Evolutionary conservation across 2,113 vertebrate species (phyloP).

Genomic region (Atrichornis clamosus): DNA sequence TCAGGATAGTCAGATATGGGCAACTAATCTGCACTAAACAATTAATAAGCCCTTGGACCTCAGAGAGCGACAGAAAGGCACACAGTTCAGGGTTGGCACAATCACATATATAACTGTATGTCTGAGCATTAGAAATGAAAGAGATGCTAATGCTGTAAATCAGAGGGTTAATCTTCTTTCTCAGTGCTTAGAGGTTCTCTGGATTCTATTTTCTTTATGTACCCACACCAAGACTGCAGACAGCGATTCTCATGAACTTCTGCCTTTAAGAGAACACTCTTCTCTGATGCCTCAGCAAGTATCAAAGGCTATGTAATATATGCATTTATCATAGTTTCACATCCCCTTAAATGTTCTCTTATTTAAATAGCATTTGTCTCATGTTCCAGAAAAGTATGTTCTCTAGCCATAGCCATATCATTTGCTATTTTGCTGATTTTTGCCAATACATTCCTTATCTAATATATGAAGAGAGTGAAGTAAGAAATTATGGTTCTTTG

Average conservation of each 20-base stretch:
- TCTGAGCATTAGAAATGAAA: neutral
- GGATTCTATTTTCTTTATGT: neutral
- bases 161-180: slow-evolving; percentile 40
- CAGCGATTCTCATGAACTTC: slow-evolving; percentile 1
- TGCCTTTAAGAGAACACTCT: slow-evolving; percentile 4
- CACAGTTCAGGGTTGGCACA: neutral
- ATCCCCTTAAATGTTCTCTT: neutral
- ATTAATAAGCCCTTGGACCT: neutral
- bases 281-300: slow-evolving; percentile 7
- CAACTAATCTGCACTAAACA: neutral
- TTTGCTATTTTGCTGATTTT: neutral
- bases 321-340: neutral
- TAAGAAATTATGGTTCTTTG: neutral
- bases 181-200: slow-evolving; percentile 22
- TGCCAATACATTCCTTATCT: neutral
- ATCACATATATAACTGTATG: neutral
- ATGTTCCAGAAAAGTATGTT: neutral
- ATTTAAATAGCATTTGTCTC: slow-evolving; percentile 13
- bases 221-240: neutral
- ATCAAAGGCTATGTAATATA: neutral
- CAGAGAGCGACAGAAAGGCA: neutral
- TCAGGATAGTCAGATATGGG: neutral
- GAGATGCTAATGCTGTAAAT: neutral
- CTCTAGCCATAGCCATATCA: neutral
- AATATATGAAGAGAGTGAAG: neutral